Percentiles rank a stretch among this genome's conserved stretches.
phyloP scores from a whole-genome alignment of 1,140 invertebrate species.

The Ladona fulva region DNA sequence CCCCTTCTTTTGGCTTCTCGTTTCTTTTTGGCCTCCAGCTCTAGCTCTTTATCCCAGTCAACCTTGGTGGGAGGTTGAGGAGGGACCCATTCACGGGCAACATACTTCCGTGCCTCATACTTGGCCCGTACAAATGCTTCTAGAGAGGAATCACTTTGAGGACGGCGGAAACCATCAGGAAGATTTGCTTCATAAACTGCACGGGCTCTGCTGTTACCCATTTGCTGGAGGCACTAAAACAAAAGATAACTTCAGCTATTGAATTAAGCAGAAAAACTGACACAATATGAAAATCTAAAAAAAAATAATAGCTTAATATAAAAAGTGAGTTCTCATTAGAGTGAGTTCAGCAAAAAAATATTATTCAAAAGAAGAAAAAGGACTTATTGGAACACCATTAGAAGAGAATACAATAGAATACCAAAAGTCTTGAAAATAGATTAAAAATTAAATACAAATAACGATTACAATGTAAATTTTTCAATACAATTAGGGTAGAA shows the following conservation, averaged over 20 bases:
- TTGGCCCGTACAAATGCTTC: constrained; percentile 94
- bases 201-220: constrained; percentile 93
- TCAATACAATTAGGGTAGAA: no score
- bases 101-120: constrained; percentile 97
- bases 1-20: constrained; percentile 67
- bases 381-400: no score
- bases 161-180: constrained; percentile 87
- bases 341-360: no score
- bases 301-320: no score
- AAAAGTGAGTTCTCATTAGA: no score
- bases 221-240: constrained; percentile 79
- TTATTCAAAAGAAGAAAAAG: no score
- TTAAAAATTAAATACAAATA: no score
- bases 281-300: no score
- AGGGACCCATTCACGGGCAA: constrained; percentile 92
- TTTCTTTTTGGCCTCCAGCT: constrained; percentile 54
- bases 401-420: no score
- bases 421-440: no score
- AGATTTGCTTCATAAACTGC: constrained; percentile 97
- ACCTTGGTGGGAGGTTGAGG: constrained; percentile 65
- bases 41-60: constrained; percentile 73
- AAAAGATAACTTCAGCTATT: neutral
- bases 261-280: no score
- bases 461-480: no score
- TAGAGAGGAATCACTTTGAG: constrained; percentile 86